phyloP scores from a whole-genome alignment of 2,888 invertebrate genomes.

The Bedellia somnulentella region DNA sequence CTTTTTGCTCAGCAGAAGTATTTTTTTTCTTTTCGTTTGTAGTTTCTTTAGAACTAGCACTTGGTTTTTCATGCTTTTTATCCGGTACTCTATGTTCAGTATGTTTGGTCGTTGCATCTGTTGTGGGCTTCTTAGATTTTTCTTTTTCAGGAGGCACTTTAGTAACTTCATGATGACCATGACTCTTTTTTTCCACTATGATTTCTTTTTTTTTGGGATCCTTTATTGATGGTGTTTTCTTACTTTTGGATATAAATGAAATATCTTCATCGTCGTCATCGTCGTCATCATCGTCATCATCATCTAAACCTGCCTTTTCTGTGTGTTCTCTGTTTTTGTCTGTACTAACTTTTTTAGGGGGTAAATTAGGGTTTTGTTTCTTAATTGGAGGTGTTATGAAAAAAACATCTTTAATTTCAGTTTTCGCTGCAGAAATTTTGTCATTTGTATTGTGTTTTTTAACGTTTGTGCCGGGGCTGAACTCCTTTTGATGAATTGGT shows the following conservation, averaged over 20 bases:
- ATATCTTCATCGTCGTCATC: constrained; percentile 14
- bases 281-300: constrained; percentile 6
- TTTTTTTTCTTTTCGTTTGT: constrained; percentile 16
- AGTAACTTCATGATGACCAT: constrained; percentile 7
- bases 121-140: constrained; percentile 7
- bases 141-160: constrained; percentile 5
- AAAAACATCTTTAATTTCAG: too few species aligned
- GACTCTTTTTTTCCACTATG: constrained; percentile 6
- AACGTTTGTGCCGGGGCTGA: too few species aligned
- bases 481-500: too few species aligned
- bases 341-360: too few species aligned
- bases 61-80: constrained; percentile 13
- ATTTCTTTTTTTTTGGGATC: constrained; percentile 9
- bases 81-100: constrained; percentile 14
- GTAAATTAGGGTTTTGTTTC: too few species aligned
- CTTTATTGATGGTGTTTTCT: constrained; percentile 14
- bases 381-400: too few species aligned
- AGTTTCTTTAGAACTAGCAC: constrained; percentile 13
- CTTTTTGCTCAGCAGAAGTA: too few species aligned
- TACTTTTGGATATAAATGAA: constrained; percentile 12
- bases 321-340: too few species aligned
- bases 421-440: too few species aligned
- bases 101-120: constrained; percentile 10
- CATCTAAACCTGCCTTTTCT: constrained; percentile 1
- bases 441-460: too few species aligned